A percentile compares a stretch with the other conserved stretches of the same genome.
phyloP scores from a whole-genome alignment of 2,888 invertebrate genomes.

The Pediacus dermestoides region DNA sequence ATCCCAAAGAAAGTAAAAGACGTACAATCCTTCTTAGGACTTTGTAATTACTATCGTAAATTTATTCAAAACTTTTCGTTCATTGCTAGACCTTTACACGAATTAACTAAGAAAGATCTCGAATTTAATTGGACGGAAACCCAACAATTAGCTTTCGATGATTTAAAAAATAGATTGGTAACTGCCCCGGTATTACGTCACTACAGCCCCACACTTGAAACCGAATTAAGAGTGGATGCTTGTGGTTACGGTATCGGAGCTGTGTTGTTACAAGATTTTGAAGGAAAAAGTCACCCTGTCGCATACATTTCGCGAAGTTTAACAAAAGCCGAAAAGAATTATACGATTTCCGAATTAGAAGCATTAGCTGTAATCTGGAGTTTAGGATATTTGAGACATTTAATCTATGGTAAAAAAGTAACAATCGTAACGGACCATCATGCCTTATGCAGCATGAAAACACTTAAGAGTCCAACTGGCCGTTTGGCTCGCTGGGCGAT shows the following conservation, averaged over 20 bases:
- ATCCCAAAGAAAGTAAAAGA: conserved; percentile 25
- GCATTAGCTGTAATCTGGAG: conserved; percentile 38
- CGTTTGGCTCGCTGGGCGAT: conserved; percentile 5
- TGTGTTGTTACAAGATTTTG: conserved; percentile 31
- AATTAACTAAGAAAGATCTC: conserved; percentile 19
- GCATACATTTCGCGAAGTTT: conserved; percentile 38
- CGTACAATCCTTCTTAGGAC: conserved; percentile 25
- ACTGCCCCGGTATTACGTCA: conserved; percentile 20
- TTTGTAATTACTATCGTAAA: conserved; percentile 26
- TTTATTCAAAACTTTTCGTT: conserved; percentile 26
- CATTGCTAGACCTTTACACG: conserved; percentile 23
- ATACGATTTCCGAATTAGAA: conserved; percentile 42
- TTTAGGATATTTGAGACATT: conserved; percentile 25
- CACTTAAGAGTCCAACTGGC: conserved; percentile 14
- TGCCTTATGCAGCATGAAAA: conserved; percentile 15
- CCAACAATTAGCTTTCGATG: conserved; percentile 4
- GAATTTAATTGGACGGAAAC: neutral
- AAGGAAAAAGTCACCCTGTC: conserved; percentile 26
- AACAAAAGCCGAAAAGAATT: conserved; percentile 34
- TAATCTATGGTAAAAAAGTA: conserved; percentile 19
- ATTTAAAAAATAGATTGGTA: conserved; percentile 7
- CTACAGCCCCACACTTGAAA: conserved; percentile 22
- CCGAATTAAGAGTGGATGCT: conserved; percentile 34
- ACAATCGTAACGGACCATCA: conserved; percentile 20
- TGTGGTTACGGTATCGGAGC: conserved; percentile 28